phyloP scores from a whole-genome alignment of 2,797 vertebrate species.

The Xiphophorus birchmanni region DNA sequence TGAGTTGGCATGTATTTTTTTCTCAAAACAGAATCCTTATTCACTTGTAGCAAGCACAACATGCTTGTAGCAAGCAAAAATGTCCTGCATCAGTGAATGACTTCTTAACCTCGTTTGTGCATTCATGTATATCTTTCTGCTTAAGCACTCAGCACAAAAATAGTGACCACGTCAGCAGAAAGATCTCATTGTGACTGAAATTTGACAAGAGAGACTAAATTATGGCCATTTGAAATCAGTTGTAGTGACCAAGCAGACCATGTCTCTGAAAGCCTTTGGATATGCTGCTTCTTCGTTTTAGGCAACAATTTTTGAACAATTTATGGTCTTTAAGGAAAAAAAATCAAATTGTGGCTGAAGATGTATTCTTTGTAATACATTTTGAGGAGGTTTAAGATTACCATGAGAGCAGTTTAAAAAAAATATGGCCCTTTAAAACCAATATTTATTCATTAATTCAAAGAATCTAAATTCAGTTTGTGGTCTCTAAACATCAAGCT shows the following conservation, averaged over 20 bases:
- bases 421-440: neutral
- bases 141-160: conserved; percentile 54
- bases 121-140: conserved; percentile 1
- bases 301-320: neutral
- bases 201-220: conserved; percentile 10
- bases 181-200: conserved; percentile 16
- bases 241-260: neutral
- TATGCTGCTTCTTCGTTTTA: neutral
- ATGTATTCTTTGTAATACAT: neutral
- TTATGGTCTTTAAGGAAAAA: neutral
- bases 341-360: neutral
- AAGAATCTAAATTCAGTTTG: neutral
- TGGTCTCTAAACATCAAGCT: neutral
- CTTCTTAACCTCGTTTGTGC: conserved; percentile 40
- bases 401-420: neutral
- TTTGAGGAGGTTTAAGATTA: neutral
- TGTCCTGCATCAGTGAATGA: conserved; percentile 18
- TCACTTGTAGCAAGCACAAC: conserved; percentile 43
- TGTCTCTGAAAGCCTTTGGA: neutral
- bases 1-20: conserved; percentile 30
- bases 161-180: conserved; percentile 59
- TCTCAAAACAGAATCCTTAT: conserved; percentile 33
- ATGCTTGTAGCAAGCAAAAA: conserved; percentile 45
- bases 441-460: neutral
- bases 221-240: conserved; percentile 6